A percentile compares a stretch with the other conserved stretches of the same genome.
These are phyloP conservation scores for Meriones psammophilus DNA, from an alignment of 2,797 vertebrate genomes.

Conservation along the genomic window DNA sequence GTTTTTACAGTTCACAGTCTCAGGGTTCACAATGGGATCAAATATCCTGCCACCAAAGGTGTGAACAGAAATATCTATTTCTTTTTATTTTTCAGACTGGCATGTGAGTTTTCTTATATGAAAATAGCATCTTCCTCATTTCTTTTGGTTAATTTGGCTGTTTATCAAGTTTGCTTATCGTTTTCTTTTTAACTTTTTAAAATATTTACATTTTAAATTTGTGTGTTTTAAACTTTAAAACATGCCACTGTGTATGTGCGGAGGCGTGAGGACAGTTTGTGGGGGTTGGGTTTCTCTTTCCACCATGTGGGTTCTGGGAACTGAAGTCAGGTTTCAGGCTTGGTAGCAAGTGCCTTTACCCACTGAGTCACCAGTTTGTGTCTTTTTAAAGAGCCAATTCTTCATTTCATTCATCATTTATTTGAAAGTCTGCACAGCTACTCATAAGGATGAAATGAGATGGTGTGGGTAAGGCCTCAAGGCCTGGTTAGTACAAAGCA, in stretches of 20 bases:
- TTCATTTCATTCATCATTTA: background rate
- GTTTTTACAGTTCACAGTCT: no score
- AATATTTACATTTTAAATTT: background rate
- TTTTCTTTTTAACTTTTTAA: background rate
- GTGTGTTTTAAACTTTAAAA: no score
- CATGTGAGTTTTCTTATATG: background rate
- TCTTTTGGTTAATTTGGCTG: background rate
- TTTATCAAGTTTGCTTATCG: background rate
- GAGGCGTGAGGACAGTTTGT: background rate
- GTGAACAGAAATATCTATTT: background rate
- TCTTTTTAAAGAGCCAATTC: background rate
- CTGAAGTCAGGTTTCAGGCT: background rate
- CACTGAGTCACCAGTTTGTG: background rate
- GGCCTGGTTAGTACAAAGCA: background rate
- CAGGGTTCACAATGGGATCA: no score
- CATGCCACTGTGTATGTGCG: no score
- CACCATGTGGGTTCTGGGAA: background rate
- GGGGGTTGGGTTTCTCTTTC: background rate
- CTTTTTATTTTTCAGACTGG: background rate
- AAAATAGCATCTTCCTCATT: background rate
- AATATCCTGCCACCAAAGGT: no score
- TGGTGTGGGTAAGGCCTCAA: background rate
- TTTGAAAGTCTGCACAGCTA: background rate
- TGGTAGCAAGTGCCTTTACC: background rate
- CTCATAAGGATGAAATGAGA: background rate